These are phyloP conservation scores for Strix uralensis DNA, from an alignment of 2,113 vertebrate species.

Conservation along the genomic window DNA sequence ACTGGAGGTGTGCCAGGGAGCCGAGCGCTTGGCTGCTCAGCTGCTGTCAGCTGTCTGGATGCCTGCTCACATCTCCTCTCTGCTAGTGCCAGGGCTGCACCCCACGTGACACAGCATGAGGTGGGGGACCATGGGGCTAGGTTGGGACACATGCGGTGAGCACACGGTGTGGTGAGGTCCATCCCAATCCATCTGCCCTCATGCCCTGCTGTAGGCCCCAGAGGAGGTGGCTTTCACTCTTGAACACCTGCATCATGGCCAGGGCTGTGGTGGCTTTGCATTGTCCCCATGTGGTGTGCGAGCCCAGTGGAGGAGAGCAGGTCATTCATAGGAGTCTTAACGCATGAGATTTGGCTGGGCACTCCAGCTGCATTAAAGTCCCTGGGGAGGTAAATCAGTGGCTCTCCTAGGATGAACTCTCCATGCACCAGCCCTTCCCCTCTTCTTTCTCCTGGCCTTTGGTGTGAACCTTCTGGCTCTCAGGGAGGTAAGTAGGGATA, in stretches of 20 bases:
- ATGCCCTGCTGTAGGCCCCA: not conserved
- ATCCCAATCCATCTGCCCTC: not conserved
- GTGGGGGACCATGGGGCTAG: rapidly evolving
- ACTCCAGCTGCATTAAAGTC: not conserved
- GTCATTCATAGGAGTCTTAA: not conserved
- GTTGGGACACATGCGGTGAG: not conserved
- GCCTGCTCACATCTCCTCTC: not conserved
- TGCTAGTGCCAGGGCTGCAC: not conserved
- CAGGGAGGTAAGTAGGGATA: not conserved
- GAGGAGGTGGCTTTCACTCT: not conserved
- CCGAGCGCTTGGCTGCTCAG: not conserved
- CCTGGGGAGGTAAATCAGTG: not conserved
- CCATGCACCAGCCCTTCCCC: not conserved
- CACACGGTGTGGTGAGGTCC: not conserved
- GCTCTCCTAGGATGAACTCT: not conserved
- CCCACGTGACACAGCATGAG: not conserved
- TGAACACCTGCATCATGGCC: not conserved
- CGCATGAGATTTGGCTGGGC: not conserved
- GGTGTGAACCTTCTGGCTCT: not conserved
- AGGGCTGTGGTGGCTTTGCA: not conserved
- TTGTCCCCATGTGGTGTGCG: rapidly evolving
- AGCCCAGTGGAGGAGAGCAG: not conserved
- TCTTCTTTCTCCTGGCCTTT: not conserved
- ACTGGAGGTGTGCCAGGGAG: not conserved
- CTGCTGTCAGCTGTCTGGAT: not conserved